Evolutionary conservation across 2,888 invertebrate species (phyloP), one percentile per base, ranked within the genome.

Genomic region (Phortica okadai): DNA sequence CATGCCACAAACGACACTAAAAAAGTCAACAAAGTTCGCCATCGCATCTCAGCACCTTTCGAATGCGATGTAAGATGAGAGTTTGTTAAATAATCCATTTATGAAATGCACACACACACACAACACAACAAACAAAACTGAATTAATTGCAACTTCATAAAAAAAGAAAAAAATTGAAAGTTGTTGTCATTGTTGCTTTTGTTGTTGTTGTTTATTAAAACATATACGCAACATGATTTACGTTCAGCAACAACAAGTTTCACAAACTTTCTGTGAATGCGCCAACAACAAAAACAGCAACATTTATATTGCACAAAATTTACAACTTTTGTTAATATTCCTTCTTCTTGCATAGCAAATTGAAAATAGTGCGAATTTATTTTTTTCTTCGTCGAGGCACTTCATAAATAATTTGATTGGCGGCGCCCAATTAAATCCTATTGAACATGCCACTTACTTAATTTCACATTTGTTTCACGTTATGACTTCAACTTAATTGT

Each of bases 41-140:
- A 16, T n/a, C 56, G 50, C 70, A 56, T 33, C 67, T 67, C 67
- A 67, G 41, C 67, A 67, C 67, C 70, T 72, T 72, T 72, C 70
- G 70, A 72, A 56, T 72, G 44, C 50, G 50, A 50, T 50, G 2
- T 50, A 6, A 50, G 8, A 11, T 50, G 50, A 8, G 50, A 8
- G 14, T 50, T 50, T 50, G 14, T 50, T 50, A 50, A 67, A 21
- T 72, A 72, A 72, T 72, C 70, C 70, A 72, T 72, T 72, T 70
- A 72, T 72, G 70, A 54, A 72, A 72, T 72, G 62, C 25, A 33
- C 33, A 33, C 33, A 33, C 33, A 33, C 33, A 33, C 14, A 10
- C 14, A 10, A 56, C 5, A 16, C 56, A 56, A 56, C 56, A 56
- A 0, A 14, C 14, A 56, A 50, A 70, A 41, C 70, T n/a, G 41